These are phyloP conservation scores for Pristionchus mayeri DNA, from an alignment of 2,888 invertebrate species.

Conservation along the genomic window DNA sequence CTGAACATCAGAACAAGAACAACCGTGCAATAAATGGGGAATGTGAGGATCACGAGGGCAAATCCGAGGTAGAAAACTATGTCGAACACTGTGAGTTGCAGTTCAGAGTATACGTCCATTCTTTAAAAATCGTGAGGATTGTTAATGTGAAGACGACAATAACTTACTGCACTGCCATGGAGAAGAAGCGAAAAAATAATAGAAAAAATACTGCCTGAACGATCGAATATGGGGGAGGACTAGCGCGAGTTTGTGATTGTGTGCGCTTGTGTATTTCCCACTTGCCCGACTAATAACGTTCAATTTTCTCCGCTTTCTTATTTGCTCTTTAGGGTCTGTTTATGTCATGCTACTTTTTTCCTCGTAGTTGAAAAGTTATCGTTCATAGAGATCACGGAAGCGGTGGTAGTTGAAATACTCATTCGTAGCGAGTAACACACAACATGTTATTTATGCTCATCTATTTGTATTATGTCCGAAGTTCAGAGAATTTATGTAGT, in stretches of 20 bases:
- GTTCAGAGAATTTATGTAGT: too few species aligned
- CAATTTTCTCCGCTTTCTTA: too few species aligned
- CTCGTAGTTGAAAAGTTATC: too few species aligned
- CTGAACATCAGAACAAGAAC: not conserved
- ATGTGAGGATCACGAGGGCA: not conserved
- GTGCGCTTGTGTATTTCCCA: not conserved
- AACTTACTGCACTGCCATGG: not conserved
- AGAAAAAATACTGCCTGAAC: not conserved
- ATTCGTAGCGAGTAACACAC: too few species aligned
- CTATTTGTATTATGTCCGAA: too few species aligned
- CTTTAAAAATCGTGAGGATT: not conserved
- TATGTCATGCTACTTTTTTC: too few species aligned
- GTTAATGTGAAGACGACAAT: not conserved
- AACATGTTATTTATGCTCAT: too few species aligned
- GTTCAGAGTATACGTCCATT: not conserved
- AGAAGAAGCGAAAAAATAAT: not conserved
- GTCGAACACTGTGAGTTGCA: not conserved
- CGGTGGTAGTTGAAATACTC: too few species aligned
- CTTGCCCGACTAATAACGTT: not conserved
- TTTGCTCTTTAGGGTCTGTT: too few species aligned
- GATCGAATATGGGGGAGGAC: not conserved
- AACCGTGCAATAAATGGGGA: conserved; percentile 3
- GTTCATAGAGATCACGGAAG: too few species aligned
- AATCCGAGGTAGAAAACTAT: not conserved
- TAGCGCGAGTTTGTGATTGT: not conserved